Evolutionary conservation across 2,113 vertebrate genomes (phyloP), one percentile per base, ranked within the genome.

Genomic region (Pachypanchax playfairii): DNA sequence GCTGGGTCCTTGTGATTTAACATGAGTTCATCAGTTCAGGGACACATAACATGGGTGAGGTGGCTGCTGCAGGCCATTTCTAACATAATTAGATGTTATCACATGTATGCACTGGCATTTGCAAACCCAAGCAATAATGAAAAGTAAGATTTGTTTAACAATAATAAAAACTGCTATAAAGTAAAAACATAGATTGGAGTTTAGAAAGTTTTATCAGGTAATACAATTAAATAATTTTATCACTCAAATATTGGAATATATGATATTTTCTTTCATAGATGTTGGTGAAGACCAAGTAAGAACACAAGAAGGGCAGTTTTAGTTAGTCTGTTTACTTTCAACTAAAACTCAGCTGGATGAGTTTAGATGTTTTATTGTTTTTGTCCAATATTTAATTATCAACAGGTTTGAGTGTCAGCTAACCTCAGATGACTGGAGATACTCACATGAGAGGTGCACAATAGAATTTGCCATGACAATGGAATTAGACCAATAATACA

Each of bases 11-110:
- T 54, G 44, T 62, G 63, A 80, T 64, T 79, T 62, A 36, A 35
- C 51, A 46, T 35, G 48, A 33, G 80, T 76, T 83, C 73, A 75
- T 77, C 61, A 65, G 65, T 73, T 84, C 73, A 76, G 58, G 59
- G 68, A 57, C 51, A n/a, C 57, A 69, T 56, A 65, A 79, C 52
- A 48, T 22, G 48, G 68, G 65, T 17, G 60, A 63, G 68, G 73
- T 24, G 64, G 53, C 65, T 55, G 77, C 72, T 42, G 53, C 54
- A 47, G 60, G 48, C 65, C 52, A 6, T 49, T 61, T 75, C 53
- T 46, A 62, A 69, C 65, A 42, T 51, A 35, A 65, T 83, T 44
- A 65, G 49, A 54, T 58, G 9, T 64, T 65, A 58, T 66, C 36
- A 49, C 55, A 53, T 47, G 50, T 22, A 17, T 58, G 41, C 52